These are phyloP conservation scores for Eulacestoma nigropectus DNA, from an alignment of 2,113 vertebrate genomes.

Conservation along the genomic window DNA sequence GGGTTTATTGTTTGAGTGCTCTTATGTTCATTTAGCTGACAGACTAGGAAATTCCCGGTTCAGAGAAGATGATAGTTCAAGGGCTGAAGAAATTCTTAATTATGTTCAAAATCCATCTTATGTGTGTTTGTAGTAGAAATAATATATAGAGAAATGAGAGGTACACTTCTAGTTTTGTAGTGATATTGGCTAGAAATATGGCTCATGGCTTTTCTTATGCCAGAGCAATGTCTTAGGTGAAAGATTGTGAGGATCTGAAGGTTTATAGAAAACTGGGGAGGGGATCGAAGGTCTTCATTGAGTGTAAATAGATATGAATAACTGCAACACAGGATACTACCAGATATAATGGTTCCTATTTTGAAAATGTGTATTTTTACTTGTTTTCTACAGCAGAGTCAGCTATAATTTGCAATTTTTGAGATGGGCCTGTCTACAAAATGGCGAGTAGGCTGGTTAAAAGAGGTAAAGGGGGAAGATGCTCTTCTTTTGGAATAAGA, in stretches of 20 bases:
- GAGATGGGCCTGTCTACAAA: neutral
- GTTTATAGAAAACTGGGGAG: neutral
- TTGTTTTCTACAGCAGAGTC: neutral
- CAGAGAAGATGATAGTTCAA: neutral
- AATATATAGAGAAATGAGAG: neutral
- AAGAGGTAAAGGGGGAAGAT: neutral
- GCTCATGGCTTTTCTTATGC: neutral
- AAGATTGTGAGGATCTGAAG: neutral
- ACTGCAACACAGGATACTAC: neutral
- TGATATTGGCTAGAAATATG: neutral
- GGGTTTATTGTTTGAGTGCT: neutral
- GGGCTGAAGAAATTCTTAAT: neutral
- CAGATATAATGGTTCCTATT: neutral
- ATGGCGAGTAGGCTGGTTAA: neutral
- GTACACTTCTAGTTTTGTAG: neutral
- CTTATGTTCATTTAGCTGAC: neutral
- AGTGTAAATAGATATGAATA: neutral
- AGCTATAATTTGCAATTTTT: neutral
- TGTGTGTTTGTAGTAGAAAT: neutral
- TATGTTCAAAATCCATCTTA: neutral
- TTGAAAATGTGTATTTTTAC: neutral
- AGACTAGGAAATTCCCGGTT: neutral
- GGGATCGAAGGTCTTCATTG: neutral
- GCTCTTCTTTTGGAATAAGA: neutral
- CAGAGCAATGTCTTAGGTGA: neutral